These are phyloP conservation scores for Pteropus alecto DNA, from an alignment of 2,113 vertebrate genomes.

Conservation along the genomic window DNA sequence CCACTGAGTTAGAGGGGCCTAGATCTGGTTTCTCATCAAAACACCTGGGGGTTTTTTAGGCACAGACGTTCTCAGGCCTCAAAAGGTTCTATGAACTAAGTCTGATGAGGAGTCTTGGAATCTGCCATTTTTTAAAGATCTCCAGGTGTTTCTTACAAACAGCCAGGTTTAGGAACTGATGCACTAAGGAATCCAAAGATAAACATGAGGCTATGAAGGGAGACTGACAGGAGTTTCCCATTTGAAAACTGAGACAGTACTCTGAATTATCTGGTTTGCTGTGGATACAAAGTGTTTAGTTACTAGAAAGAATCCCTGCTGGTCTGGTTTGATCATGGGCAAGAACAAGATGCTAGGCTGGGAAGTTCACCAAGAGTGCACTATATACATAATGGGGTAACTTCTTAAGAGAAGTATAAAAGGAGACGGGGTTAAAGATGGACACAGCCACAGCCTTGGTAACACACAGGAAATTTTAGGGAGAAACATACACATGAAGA, in stretches of 20 bases:
- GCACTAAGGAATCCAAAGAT: background rate
- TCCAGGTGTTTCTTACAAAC: background rate
- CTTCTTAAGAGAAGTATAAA: background rate
- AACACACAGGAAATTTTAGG: background rate
- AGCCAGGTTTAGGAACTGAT: background rate
- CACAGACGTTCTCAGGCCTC: background rate
- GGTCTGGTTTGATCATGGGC: background rate
- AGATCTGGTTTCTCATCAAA: background rate
- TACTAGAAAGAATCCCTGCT: background rate
- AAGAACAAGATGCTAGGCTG: background rate
- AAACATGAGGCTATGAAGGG: background rate
- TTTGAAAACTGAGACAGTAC: background rate
- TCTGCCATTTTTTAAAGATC: background rate
- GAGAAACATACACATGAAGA: background rate
- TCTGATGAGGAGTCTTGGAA: background rate
- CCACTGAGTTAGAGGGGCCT: background rate
- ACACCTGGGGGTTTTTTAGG: background rate
- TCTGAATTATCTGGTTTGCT: background rate
- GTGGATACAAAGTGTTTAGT: background rate
- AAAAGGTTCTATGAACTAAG: background rate
- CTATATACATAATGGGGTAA: background rate
- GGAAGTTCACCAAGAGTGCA: background rate
- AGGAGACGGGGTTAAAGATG: background rate
- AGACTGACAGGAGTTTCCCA: background rate
- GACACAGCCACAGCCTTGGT: background rate